Evolutionary conservation across 2,797 vertebrate species (phyloP).

Genomic region (Helostoma temminkii): DNA sequence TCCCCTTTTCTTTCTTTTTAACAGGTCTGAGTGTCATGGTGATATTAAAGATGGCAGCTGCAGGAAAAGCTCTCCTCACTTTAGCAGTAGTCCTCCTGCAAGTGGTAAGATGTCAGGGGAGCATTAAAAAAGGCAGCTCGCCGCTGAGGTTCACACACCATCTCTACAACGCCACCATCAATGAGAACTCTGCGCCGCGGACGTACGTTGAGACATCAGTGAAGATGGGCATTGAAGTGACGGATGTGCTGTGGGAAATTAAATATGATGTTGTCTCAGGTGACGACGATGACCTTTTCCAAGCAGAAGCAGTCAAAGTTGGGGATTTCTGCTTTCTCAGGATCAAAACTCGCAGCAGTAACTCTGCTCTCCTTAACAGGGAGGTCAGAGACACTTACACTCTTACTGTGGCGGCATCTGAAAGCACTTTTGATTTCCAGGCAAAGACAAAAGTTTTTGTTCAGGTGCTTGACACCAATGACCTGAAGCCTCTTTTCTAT

Average conservation of each 20-base stretch:
- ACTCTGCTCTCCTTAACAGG: constrained; percentile 91
- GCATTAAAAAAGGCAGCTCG: constrained; percentile 75
- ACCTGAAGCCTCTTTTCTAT: constrained; percentile 96
- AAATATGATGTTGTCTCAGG: constrained; percentile 90
- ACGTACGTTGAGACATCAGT: constrained; percentile 89
- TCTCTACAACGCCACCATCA: constrained; percentile 93
- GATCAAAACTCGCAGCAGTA: constrained; percentile 91
- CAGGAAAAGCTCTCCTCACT: constrained; percentile 53
- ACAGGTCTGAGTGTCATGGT: constrained; percentile 71
- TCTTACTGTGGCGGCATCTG: constrained; percentile 90
- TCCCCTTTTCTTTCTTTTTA: constrained; percentile 13
- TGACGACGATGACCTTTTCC: constrained; percentile 88
- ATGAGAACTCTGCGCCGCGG: constrained; percentile 94
- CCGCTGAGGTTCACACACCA: constrained; percentile 90
- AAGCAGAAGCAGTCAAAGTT: constrained; percentile 87
- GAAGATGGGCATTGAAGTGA: constrained; percentile 92
- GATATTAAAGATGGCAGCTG: constrained; percentile 76
- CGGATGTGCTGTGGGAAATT: constrained; percentile 86
- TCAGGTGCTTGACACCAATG: constrained; percentile 93
- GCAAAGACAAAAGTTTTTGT: constrained; percentile 90
- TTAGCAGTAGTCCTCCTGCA: constrained; percentile 72
- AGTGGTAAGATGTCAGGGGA: constrained; percentile 70
- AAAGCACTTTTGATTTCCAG: constrained; percentile 84
- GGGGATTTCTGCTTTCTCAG: constrained; percentile 97
- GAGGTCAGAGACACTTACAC: constrained; percentile 92